Evolutionary conservation across 2,797 vertebrate species (phyloP).

Genomic region (Anabas testudineus): DNA sequence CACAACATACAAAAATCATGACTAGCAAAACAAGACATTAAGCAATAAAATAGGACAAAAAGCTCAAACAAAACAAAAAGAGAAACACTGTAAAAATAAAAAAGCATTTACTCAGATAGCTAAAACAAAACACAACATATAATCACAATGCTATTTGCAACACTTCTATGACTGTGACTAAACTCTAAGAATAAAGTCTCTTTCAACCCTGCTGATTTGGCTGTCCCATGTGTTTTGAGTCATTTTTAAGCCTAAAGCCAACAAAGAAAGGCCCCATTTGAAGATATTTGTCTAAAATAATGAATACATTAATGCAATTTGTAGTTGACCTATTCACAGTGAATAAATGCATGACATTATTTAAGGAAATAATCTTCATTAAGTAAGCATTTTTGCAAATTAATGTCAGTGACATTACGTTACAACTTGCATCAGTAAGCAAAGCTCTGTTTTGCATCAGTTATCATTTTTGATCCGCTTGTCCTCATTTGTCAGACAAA

Average conservation of each 20-base stretch:
- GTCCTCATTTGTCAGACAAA: conserved; percentile 42
- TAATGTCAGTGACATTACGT: conserved; percentile 69
- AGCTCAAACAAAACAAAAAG: no score
- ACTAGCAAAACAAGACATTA: no score
- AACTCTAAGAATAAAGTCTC: conserved; percentile 41
- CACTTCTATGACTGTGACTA: conserved; percentile 36
- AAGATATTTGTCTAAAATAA: conserved; percentile 62
- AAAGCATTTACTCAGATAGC: no score
- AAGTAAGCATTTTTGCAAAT: conserved; percentile 76
- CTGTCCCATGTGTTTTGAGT: conserved; percentile 37
- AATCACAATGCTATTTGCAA: conserved; percentile 40
- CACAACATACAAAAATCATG: no score
- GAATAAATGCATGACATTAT: conserved; percentile 74
- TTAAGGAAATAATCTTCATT: conserved; percentile 72
- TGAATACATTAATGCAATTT: conserved; percentile 69
- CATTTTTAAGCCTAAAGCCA: conserved; percentile 47
- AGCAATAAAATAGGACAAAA: no score
- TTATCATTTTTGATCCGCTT: conserved; percentile 65
- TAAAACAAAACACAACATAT: no score
- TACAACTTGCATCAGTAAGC: conserved; percentile 63
- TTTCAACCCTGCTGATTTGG: conserved; percentile 50
- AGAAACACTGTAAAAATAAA: no score
- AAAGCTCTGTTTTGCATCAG: conserved; percentile 64
- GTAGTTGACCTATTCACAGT: conserved; percentile 64
- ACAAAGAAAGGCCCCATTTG: conserved; percentile 29